Base-by-base conservation (phyloP, 2,113 vertebrate species). In the Bombycilla garrulus region DNA sequence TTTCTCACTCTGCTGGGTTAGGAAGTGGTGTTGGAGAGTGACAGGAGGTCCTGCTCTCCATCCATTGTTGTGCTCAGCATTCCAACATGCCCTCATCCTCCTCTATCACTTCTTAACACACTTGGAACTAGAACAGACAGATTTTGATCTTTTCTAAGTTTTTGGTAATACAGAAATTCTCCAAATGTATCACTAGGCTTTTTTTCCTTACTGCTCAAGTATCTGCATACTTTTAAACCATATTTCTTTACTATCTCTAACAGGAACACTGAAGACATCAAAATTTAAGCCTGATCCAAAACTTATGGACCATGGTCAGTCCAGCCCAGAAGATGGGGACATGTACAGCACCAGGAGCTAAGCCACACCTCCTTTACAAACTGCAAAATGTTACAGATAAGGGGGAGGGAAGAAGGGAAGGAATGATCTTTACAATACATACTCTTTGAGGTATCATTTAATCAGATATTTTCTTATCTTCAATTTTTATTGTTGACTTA, bases 291-390 rank as follows among this genome's bases (percentile, higher is more conserved):
- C 98, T 92, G 97, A 99, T 95, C 96, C 98, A 20, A 97, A 97
- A 65, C 96, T 99, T 79, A 91, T 97, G 97, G 99, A 99, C 94
- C 98, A 99, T 2, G 98, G 99, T 62, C 99, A 99, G 91, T 98
- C 98, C 74, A 98, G 56, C 95, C 98, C 98, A 5, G 99, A 99
- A 95, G 99, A 99, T 79, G 95, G 94, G 95, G 99, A 99, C 96
- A 96, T 99, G 98, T 99, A 99, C 97, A 99, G 98, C 95, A 99
- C 98, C 56, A 98, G 99, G 96, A 98, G 98, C 97, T 99, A 92
- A 93, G 81, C 51, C 12, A 76, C 78, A 70, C n/a, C 91, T 60
- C 54, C 83, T 81, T 74, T 57, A 69, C 67, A 88, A 79, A 72
- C 85, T 86, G 66, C 87, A 57, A 73, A 93, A 31, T 83, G 42